Conservation (phyloP, 1,140 invertebrate genomes). For the Leptoteleia sp. region DNA sequence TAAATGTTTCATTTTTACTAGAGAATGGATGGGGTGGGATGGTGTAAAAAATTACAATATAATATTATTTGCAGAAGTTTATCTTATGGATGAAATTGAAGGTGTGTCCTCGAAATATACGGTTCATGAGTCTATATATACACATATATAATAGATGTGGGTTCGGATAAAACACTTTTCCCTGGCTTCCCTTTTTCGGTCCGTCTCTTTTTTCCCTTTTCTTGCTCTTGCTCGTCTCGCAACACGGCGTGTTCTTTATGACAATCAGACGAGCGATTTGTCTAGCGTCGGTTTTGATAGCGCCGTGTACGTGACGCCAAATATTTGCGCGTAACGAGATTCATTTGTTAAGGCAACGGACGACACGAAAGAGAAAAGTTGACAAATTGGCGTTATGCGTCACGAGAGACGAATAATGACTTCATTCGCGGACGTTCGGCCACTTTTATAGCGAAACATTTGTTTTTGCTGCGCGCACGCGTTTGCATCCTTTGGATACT, state of each 20-base stretch:
- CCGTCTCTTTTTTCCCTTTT: conserved; percentile 26
- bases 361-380: conserved; percentile 21
- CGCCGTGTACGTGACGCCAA: conserved; percentile 32
- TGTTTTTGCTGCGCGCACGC: too few species aligned
- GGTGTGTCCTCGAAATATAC: too few species aligned
- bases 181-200: too few species aligned
- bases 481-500: too few species aligned
- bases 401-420: conserved; percentile 2
- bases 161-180: too few species aligned
- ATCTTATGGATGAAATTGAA: too few species aligned
- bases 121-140: too few species aligned
- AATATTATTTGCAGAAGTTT: too few species aligned
- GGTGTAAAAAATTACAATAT: too few species aligned
- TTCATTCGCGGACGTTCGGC: conserved; percentile 2
- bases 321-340: conserved; percentile 58
- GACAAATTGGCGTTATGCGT: conserved; percentile 37
- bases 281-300: conserved; percentile 37
- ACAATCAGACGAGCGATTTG: conserved; percentile 40
- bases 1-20: too few species aligned
- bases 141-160: too few species aligned
- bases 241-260: conserved; percentile 28
- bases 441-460: not conserved
- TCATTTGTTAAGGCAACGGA: conserved; percentile 46
- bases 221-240: not conserved
- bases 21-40: too few species aligned